These are phyloP conservation scores for Morinoia aosen DNA, from an alignment of 2,888 invertebrate genomes.

Conservation along the genomic window DNA sequence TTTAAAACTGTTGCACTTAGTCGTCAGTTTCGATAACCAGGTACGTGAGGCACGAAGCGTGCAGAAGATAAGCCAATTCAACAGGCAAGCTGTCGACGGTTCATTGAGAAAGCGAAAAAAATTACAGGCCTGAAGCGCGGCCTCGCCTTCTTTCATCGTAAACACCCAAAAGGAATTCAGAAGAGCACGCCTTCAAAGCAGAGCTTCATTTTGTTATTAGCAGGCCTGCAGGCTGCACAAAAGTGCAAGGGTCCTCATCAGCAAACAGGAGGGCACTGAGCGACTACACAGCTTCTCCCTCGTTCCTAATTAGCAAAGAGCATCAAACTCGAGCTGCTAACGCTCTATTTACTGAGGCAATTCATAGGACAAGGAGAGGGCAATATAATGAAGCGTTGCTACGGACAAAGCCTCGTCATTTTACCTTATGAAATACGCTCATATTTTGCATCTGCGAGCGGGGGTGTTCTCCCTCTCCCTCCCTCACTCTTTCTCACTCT, in stretches of 20 bases:
- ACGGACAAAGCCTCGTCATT: neutral
- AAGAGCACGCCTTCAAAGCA: neutral
- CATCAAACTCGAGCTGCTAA: neutral
- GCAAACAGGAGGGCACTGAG: neutral
- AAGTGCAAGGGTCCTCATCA: neutral
- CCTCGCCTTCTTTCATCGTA: neutral
- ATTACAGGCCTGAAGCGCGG: neutral
- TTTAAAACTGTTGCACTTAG: too few species aligned
- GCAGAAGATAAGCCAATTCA: neutral
- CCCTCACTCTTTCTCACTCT: neutral
- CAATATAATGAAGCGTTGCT: neutral
- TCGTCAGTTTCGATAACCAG: too few species aligned
- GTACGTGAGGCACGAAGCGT: neutral
- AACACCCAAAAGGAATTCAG: neutral
- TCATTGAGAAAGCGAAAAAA: neutral
- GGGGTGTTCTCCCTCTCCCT: neutral
- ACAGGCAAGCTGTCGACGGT: neutral
- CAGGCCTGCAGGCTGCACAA: neutral
- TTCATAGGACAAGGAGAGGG: neutral
- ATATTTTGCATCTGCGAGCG: neutral
- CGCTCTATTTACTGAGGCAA: neutral
- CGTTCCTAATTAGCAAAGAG: neutral
- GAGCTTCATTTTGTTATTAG: neutral
- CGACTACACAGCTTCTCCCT: neutral
- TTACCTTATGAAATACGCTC: neutral